Evolutionary conservation across 35 echinoderm and acorn worm genomes (phyloP).

Genomic region (Ophioderma brevispina): DNA sequence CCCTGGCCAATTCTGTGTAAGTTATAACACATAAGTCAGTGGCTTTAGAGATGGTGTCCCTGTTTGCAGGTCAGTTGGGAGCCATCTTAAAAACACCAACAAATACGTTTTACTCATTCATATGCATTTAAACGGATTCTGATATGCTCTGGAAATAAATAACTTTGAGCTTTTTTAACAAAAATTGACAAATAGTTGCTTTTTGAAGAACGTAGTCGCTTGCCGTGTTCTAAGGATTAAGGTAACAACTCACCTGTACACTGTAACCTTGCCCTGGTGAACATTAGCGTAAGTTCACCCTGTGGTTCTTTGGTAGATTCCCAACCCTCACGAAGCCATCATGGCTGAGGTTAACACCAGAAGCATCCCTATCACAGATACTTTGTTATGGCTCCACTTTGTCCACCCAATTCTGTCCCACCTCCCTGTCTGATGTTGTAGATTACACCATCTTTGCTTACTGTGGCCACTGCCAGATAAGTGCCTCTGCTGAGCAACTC

Average conservation of each 20-base stretch:
- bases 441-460: conserved; percentile 63
- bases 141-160: too few relatives aligned
- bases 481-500: conserved; percentile 74
- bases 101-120: too few relatives aligned
- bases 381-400: conserved; percentile 58
- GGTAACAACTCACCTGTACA: conserved; percentile 68
- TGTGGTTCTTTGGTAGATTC: conserved; percentile 54
- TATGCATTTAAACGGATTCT: too few relatives aligned
- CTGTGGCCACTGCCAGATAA: conserved; percentile 74
- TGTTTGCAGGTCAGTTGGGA: too few relatives aligned
- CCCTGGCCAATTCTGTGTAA: too few relatives aligned
- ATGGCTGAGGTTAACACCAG: conserved; percentile 76
- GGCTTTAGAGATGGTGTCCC: too few relatives aligned
- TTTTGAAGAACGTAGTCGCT: too few relatives aligned
- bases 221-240: too few relatives aligned
- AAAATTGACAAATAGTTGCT: too few relatives aligned
- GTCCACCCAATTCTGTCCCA: conserved; percentile 72
- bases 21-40: too few relatives aligned
- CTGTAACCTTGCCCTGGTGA: conserved; percentile 83
- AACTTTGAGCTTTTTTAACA: too few relatives aligned
- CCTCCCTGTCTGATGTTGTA: conserved; percentile 79
- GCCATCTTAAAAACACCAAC: too few relatives aligned
- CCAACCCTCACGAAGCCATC: conserved; percentile 81
- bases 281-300: neutral
- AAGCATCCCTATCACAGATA: conserved; percentile 75